Conservation (phyloP, 2,113 vertebrate genomes). For the Heteronetta atricapilla region DNA sequence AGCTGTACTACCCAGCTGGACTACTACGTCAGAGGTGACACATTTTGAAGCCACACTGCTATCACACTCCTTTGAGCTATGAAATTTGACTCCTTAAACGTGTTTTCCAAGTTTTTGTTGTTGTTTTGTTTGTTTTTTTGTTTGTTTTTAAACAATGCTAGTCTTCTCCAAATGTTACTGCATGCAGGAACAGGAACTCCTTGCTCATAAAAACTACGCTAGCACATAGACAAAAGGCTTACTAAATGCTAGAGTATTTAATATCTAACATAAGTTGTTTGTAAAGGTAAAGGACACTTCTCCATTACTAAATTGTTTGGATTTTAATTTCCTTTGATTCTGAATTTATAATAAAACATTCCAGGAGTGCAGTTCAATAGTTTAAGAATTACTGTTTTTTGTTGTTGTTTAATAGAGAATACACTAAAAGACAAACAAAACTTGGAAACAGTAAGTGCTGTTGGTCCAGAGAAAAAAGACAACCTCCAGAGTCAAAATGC, state of each 20-base stretch:
- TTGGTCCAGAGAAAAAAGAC: background rate
- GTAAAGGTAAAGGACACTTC: background rate
- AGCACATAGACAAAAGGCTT: background rate
- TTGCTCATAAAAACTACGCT: background rate
- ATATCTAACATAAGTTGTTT: background rate
- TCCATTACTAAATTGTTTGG: background rate
- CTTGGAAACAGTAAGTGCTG: background rate
- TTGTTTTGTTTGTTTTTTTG: background rate
- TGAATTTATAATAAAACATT: background rate
- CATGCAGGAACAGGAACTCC: background rate
- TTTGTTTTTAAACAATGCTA: background rate
- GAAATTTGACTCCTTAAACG: background rate
- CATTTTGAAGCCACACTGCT: background rate
- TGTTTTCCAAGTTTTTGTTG: background rate
- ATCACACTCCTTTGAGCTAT: background rate
- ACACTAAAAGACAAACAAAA: background rate
- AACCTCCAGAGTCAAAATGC: background rate
- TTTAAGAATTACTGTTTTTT: background rate
- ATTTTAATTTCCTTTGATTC: background rate
- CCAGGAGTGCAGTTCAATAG: background rate
- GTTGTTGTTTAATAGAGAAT: no score
- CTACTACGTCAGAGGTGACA: background rate
- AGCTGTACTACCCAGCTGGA: background rate
- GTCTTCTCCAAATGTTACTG: background rate
- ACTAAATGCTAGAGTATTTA: background rate